A percentile compares a stretch with the other conserved stretches of the same genome.
phyloP scores from a whole-genome alignment of 2,113 vertebrate genomes.

The Prionailurus bengalensis region DNA sequence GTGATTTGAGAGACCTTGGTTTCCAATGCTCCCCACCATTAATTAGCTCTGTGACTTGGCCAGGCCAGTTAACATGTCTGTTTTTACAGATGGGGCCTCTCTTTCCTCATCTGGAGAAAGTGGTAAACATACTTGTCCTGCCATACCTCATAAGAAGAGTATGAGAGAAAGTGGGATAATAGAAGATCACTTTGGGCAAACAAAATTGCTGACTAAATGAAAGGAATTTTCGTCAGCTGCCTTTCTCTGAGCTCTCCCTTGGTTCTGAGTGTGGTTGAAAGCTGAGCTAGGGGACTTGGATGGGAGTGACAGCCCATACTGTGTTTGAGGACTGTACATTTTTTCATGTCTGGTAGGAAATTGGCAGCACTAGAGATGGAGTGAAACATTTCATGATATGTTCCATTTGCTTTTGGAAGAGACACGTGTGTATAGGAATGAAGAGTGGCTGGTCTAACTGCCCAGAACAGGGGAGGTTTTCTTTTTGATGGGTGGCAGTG shows the following conservation, averaged over 20 bases:
- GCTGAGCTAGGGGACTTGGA: conserved; percentile 44
- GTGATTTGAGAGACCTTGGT: conserved; percentile 48
- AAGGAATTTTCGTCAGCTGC: conserved; percentile 53
- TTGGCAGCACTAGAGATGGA: conserved; percentile 62
- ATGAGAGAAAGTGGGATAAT: conserved; percentile 50
- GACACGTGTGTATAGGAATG: background rate
- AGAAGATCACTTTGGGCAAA: conserved; percentile 50
- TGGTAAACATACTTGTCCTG: conserved; percentile 36
- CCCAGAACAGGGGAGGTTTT: background rate
- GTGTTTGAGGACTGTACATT: conserved; percentile 26
- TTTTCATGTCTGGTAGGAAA: conserved; percentile 71
- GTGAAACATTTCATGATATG: conserved; percentile 66
- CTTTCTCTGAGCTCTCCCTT: conserved; percentile 57
- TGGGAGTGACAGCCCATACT: conserved; percentile 36
- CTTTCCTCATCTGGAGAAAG: conserved; percentile 61
- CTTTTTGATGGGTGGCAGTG: conserved; percentile 6
- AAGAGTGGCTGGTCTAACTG: conserved; percentile 2
- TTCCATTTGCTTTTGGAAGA: conserved; percentile 70
- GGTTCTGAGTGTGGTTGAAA: conserved; percentile 74
- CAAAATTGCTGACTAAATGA: conserved; percentile 50
- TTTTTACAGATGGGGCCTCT: conserved; percentile 59
- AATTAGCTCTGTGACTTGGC: conserved; percentile 60
- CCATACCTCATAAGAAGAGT: conserved; percentile 39
- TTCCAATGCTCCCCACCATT: conserved; percentile 45
- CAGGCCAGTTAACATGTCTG: background rate